Base-by-base conservation (phyloP, 2,888 invertebrate genomes). In the Tethea ocularis region DNA sequence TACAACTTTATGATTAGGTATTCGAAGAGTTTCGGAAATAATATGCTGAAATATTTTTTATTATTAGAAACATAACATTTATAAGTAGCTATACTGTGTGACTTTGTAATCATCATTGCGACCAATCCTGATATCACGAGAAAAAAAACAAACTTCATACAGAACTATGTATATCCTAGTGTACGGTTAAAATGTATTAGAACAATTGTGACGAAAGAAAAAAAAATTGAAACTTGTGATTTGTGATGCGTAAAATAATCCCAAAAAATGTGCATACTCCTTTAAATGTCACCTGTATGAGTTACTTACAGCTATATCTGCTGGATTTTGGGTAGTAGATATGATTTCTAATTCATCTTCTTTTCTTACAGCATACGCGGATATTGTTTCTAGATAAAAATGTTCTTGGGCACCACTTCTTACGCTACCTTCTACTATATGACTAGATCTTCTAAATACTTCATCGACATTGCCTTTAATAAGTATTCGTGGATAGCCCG, bases 261-360 rank as follows among this genome's bases (percentile, higher is more conserved):
- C n/a, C n/a, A n/a, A n/a, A n/a, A n/a, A n/a, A n/a, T n/a, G n/a
- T n/a, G n/a, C n/a, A n/a, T n/a, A n/a, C n/a, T n/a, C n/a, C n/a
- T n/a, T n/a, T n/a, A n/a, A n/a, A n/a, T n/a, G n/a, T n/a, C n/a
- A n/a, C n/a, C n/a, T n/a, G n/a, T n/a, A n/a, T n/a, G n/a, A n/a
- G n/a, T n/a, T 51, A 75, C 91, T 88, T 84, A 95, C 95, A 75
- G 95, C 95, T 55, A 96, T 86, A 80, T 97, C 97, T 0, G 95
- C 86, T 0, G 97, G 97, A 92, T 96, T 95, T 86, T 99, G 99
- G 0, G 97, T 95, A 0, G 97, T 96, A 60, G 95, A 94, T 69
- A 96, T 95, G 29, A 99, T 87, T 84, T 98, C 98, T 61, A 99
- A 86, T 85, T 99, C 99, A 67, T 97, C 96, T 80, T 97, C 97